These are phyloP conservation scores for Dysmachus trigonus DNA, from an alignment of 2,888 invertebrate species.

Conservation along the genomic window DNA sequence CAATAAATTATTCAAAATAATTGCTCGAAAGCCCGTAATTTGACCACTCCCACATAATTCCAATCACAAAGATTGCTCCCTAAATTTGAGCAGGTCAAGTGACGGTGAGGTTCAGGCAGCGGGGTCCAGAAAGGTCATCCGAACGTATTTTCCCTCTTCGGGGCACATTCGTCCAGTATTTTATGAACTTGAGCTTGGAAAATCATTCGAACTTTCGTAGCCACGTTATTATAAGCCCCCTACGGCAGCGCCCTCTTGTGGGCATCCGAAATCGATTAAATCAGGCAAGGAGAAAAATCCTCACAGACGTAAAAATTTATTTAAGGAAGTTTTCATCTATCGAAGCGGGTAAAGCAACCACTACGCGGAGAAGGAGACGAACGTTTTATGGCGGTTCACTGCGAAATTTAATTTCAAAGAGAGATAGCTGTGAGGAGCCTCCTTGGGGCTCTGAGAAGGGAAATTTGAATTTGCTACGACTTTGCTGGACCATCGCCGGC, in stretches of 20 bases:
- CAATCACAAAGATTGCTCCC: background rate
- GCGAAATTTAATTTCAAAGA: background rate
- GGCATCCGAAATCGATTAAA: slow-evolving; percentile 5
- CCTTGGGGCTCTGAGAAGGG: background rate
- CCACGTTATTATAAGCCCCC: background rate
- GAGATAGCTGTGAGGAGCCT: background rate
- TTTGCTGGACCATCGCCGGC: background rate
- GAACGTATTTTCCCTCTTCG: background rate
- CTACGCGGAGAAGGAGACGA: background rate
- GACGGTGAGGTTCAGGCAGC: background rate
- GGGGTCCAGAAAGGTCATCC: background rate
- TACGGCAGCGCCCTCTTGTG: background rate
- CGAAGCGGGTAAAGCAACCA: background rate
- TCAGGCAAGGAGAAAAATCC: background rate
- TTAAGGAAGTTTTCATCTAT: background rate
- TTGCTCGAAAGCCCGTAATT: background rate
- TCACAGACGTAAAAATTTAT: slow-evolving; percentile 4
- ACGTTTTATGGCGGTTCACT: background rate
- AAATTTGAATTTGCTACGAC: background rate
- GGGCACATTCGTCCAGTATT: background rate
- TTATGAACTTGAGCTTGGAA: background rate
- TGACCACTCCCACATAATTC: background rate
- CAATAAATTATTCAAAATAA: slow-evolving; percentile 1
- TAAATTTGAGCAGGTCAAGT: background rate
- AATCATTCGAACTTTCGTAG: background rate